These are phyloP conservation scores for Sorex araneus DNA, from an alignment of 2,113 vertebrate species.

Conservation along the genomic window DNA sequence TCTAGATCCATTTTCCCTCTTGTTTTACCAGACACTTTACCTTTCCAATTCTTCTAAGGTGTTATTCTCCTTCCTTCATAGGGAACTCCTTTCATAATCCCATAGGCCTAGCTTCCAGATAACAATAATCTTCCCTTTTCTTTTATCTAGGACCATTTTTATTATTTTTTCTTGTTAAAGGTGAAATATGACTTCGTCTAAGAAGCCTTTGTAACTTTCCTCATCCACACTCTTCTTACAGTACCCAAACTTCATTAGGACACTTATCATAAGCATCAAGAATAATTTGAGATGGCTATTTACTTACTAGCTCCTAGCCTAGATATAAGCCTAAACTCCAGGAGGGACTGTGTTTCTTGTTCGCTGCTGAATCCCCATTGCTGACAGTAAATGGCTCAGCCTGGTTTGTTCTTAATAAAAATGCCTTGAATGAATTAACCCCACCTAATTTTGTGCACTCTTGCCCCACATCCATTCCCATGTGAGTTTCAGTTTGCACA, in stretches of 20 bases:
- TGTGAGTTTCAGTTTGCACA: slow-evolving; percentile 54
- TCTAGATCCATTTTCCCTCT: slow-evolving; percentile 1
- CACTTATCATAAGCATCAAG: neutral
- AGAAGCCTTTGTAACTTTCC: slow-evolving; percentile 8
- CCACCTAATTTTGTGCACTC: neutral
- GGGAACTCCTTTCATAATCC: neutral
- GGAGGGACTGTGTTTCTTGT: neutral
- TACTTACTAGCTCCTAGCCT: neutral
- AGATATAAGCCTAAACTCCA: neutral
- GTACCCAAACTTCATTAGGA: neutral
- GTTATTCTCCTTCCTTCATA: neutral
- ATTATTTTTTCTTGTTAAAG: slow-evolving; percentile 43
- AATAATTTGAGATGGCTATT: neutral
- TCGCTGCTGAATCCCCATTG: neutral
- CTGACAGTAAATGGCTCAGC: neutral
- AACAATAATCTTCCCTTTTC: neutral
- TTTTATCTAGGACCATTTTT: neutral
- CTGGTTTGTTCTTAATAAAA: slow-evolving; percentile 52
- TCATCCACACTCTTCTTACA: neutral
- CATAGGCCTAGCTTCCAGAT: neutral
- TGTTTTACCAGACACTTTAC: neutral
- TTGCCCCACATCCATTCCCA: neutral
- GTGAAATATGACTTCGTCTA: neutral
- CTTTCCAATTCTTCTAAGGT: neutral
- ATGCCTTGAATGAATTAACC: slow-evolving; percentile 47